Evolutionary conservation across 2,797 vertebrate species (phyloP), one percentile per base, ranked within the genome.

Genomic region (Helicolenus hilgendorfi): DNA sequence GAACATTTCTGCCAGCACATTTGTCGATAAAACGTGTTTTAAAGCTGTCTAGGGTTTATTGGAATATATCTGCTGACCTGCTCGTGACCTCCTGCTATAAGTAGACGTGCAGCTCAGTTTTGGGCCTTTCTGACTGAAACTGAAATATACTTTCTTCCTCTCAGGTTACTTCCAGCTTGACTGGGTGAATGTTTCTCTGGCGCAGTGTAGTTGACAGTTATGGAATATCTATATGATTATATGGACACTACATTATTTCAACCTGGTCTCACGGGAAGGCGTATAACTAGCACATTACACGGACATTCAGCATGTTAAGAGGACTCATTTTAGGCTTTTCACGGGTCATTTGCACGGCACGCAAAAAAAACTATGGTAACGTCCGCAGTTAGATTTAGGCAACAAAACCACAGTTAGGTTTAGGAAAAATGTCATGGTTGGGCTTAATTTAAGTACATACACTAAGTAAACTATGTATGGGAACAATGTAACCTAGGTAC

Each of bases 21-120:
- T 24, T 81, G 45, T 79, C 2, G 20, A 71, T 64, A 68, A 63
- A 36, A 41, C 36, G 55, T 26, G 18, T 64, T 77, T 81, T 10
- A 69, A 53, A 58, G 27, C 27, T 33, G 64, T 79, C 15, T 60
- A 20, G 2, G 20, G 41, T 2, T 27, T 33, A 64, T 31, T 81
- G 63, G n/a, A 74, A 65, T 29, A 74, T 35, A 77, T 59, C 63
- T 70, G 9, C 63, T 55, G 68, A 77, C 73, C 73, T 59, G 41
- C 26, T 41, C 3, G 1, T 72, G 60, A 63, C 68, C 62, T 63
- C 14, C 18, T 29, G 24, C 35, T 41, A 11, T 35, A 2, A 36
- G 18, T 24, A 78, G 68, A 49, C 22, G 5, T 22, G 8, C 58
- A 27, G 20, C 22, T 4, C 36, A 64, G 29, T 29, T 55, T 56